Base-by-base conservation (phyloP, 2,797 vertebrate genomes). In the Sebastes oblongus region DNA sequence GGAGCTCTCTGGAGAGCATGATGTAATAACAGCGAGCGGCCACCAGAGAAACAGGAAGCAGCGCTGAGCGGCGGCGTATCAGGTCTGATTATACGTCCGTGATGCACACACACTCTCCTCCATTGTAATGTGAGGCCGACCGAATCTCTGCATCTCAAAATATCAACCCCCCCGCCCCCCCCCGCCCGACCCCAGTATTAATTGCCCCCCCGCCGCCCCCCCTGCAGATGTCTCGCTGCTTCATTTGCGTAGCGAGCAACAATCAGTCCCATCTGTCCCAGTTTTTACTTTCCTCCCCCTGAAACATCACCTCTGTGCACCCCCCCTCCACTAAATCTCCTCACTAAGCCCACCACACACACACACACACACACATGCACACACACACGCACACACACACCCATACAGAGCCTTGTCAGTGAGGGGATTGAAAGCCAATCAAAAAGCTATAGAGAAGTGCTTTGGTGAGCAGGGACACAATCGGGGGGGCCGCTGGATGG, bases 391-490 rank as follows among this genome's bases (percentile, higher is more conserved):
- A 61, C 42, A 61, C 71, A 52, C 71, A 11, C 76, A 75, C 90
- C 84, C 80, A 91, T 86, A 91, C 92, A 91, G 90, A 85, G 88
- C 84, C 93, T 95, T 96, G 97, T 98, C 97, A 96, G 96, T 95
- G 95, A 95, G 96, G 88, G 96, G 97, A 98, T 98, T 98, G 97
- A 98, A 98, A 98, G 97, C 97, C 98, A 97, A 99, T 98, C 97
- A 98, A 98, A 99, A 99, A 98, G 97, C 98, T 98, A 98, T 99
- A 98, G 96, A 98, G 96, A 96, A 97, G 96, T 97, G 96, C 96
- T 98, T 98, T 98, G 96, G 97, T 96, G 95, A 96, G 95, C 93
- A 90, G 94, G 96, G 96, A 96, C 95, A 95, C 96, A 96, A 96
- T 96, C 9, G 91, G 90, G 93, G 93, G 91, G 91, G 91, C 94